Percentiles rank a stretch among this genome's conserved stretches.
Conservation (phyloP, 2,113 vertebrate species). For the Bambusicola thoracicus region DNA sequence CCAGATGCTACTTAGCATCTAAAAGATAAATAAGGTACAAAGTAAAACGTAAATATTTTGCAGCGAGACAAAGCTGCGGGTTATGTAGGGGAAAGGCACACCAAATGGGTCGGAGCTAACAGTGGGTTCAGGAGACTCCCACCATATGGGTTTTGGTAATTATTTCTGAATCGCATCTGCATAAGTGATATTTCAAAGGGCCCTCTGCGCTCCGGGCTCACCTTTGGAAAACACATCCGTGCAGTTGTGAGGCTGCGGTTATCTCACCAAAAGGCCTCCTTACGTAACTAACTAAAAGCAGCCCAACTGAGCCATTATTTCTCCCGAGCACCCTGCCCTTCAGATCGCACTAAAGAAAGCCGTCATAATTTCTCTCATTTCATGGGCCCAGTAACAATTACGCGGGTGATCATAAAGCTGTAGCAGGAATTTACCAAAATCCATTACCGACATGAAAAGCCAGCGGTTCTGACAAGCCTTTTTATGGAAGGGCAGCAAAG, state of each 20-base stretch:
- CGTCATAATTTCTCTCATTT: slow-evolving; percentile 60
- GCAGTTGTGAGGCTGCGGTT: slow-evolving; percentile 9
- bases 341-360: slow-evolving; percentile 41
- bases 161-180: slow-evolving; percentile 38
- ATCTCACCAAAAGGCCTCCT: slow-evolving; percentile 61
- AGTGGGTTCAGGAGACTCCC: background rate
- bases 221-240: slow-evolving; percentile 24
- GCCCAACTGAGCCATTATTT: slow-evolving; percentile 59
- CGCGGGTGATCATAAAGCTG: slow-evolving; percentile 12
- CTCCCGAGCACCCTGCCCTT: slow-evolving; percentile 52
- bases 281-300: slow-evolving; percentile 51
- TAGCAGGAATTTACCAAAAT: slow-evolving; percentile 59
- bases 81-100: background rate
- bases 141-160: slow-evolving; percentile 51
- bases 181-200: slow-evolving; percentile 41
- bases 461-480: slow-evolving; percentile 34
- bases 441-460: slow-evolving; percentile 27
- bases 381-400: slow-evolving; percentile 63
- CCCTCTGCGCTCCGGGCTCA: background rate
- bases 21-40: slow-evolving; percentile 46
- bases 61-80: slow-evolving; percentile 12
- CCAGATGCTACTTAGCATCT: slow-evolving; percentile 45
- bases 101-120: background rate
- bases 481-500: background rate
- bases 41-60: slow-evolving; percentile 59